Conservation (phyloP, 2,888 invertebrate species). For the Dicycla oo region DNA sequence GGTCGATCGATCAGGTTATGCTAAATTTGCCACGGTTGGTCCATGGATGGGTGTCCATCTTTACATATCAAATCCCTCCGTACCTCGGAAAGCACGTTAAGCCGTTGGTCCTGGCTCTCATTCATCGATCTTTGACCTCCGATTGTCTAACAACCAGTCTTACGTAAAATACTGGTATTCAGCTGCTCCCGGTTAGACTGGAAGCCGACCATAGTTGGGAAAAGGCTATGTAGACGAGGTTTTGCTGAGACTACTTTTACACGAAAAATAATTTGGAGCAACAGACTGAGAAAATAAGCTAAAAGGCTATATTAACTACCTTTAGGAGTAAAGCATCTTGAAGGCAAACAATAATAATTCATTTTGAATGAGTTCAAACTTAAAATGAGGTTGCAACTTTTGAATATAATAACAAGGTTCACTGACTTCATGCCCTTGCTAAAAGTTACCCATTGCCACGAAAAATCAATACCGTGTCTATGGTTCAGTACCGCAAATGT, state of each 20-base stretch:
- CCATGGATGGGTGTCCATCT: too few relatives aligned
- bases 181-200: too few relatives aligned
- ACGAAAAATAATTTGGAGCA: background rate
- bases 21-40: too few relatives aligned
- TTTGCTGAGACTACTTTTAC: background rate
- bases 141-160: too few relatives aligned
- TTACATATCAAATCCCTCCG: too few relatives aligned
- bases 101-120: too few relatives aligned
- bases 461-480: conserved; percentile 57
- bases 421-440: conserved; percentile 55
- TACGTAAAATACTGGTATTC: too few relatives aligned
- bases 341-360: background rate
- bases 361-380: conserved; percentile 22
- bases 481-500: conserved; percentile 48
- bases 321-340: background rate
- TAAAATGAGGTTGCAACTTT: conserved; percentile 47
- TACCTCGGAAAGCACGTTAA: too few relatives aligned
- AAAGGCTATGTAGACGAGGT: too few relatives aligned
- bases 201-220: too few relatives aligned
- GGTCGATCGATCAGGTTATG: too few relatives aligned
- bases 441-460: conserved; percentile 47
- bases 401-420: conserved; percentile 44
- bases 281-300: conserved; percentile 8
- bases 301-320: conserved; percentile 1
- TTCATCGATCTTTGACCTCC: too few relatives aligned